Base-by-base conservation (phyloP, 2,113 vertebrate genomes). In the Perognathus longimembris region DNA sequence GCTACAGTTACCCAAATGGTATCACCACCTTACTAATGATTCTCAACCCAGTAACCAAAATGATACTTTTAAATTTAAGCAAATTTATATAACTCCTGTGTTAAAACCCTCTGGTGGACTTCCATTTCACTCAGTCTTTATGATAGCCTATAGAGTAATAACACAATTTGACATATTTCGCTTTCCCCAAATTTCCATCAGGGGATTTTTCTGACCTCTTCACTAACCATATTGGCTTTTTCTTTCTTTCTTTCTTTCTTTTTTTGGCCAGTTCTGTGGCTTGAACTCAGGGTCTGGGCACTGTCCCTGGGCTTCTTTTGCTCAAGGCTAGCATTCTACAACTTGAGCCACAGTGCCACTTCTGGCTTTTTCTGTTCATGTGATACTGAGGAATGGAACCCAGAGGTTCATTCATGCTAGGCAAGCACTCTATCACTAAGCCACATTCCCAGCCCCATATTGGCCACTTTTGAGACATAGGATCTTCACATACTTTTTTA, bases 1-100 rank as follows among this genome's bases (percentile, higher is more conserved):
- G 50, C 38, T 69, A 40, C 3, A 30, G 34, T 38, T 54, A 38
- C 14, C 2, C 64, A 80, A 85, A 74, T 30, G 32, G 26, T 66
- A 36, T 50, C 9, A 22, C 21, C 69, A 18, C 28, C 38, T 75
- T 30, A 26, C 36, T 40, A 40, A 50, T 38, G 82, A 71, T 57
- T 91, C 30, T 76, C 71, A 82, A 78, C 20, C 36, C 50, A 74
- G 8, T 50, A 92, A 82, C 20, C 21, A 77, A 38, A 82, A 82
- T 0, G 20, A 92, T 42, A 54, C 71, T 26, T 45, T 59, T 90
- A 78, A 83, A 71, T 9, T 82, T 75, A 70, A 73, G 18, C 10
- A 92, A 75, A 70, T 64, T 75, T 50, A 54, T 38, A 18, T 61
- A 36, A 86, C 42, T 76, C 66, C 24, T 63, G 26, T 34, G 61